Evolutionary conservation across 2,113 vertebrate species (phyloP), one percentile per base, ranked within the genome.

Genomic region (Cisticola juncidis): DNA sequence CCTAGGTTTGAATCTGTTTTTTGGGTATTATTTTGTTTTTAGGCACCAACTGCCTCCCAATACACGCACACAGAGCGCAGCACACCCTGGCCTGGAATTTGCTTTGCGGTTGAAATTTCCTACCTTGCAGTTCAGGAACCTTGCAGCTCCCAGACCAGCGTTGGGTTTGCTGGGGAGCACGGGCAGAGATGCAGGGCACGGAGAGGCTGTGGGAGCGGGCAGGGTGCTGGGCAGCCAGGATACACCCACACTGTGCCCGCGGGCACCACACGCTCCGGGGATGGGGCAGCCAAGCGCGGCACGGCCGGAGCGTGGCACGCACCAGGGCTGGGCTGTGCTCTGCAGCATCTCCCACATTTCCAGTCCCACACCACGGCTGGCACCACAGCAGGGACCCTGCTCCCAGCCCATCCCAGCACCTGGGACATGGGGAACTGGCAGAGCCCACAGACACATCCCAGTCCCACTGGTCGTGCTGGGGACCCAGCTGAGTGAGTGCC

Each of bases 351-450:
- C 71, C 54, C 23, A 0, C 2, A 0, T 38, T 57, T 31, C 58
- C 19, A 40, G 50, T 10, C 21, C 33, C 48, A 36, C 28, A 8
- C 54, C 29, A 0, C 1, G 3, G 29, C 68, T 0, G 0, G 14
- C n/a, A 20, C 48, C 2, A 1, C 3, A 0, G 50, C 16, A 1
- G 0, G 7, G 73, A 2, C 0, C 2, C 35, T 26, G 60, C 48
- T 61, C 17, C 9, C 74, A 58, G 50, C 42, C 26, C 31, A 3
- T 8, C 33, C 38, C 68, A 10, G 33, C 22, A 6, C 6, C 16
- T 0, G 25, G 53, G 50, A 8, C 2, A 2, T 15, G 0, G 26
- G 14, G 35, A 28, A 35, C 23, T 24, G 45, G 24, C 51, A 42
- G 53, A 80, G 35, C 36, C 47, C 20, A 14, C 29, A 8, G 74